Conservation (phyloP, 2,888 invertebrate genomes). For the Teinopalpus imperialis region DNA sequence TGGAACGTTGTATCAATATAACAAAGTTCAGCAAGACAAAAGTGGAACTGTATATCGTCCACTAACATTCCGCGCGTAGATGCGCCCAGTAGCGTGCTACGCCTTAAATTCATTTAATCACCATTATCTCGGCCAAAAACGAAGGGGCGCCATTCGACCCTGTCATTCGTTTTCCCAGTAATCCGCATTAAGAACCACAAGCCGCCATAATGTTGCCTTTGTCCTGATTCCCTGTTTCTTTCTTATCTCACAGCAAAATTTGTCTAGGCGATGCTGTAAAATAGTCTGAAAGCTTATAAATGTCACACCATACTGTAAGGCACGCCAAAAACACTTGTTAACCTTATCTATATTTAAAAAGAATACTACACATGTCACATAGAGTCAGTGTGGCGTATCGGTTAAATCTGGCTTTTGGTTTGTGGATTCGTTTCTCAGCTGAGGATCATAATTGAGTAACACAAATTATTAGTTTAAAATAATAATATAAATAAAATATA, state of each 20-base stretch:
- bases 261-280: constrained; percentile 77
- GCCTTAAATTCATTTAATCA: constrained; percentile 66
- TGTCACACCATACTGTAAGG: constrained; percentile 46
- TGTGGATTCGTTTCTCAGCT: no score
- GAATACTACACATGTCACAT: no score
- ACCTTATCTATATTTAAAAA: no score
- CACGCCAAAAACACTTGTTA: no score
- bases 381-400: no score
- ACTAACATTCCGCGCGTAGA: constrained; percentile 9
- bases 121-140: constrained; percentile 62
- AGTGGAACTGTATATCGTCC: not conserved
- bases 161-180: constrained; percentile 59
- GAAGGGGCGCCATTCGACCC: constrained; percentile 52
- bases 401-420: no score
- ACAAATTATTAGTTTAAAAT: no score
- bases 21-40: not conserved
- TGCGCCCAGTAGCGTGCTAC: constrained; percentile 24
- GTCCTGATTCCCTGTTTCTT: constrained; percentile 74
- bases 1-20: no score
- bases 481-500: no score
- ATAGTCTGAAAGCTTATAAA: constrained; percentile 51
- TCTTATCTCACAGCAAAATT: constrained; percentile 77
- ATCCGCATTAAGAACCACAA: constrained; percentile 68
- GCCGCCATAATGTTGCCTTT: constrained; percentile 63
- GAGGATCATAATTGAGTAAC: no score